These are phyloP conservation scores for Picathartes gymnocephalus DNA, from an alignment of 2,113 vertebrate species.

Conservation along the genomic window DNA sequence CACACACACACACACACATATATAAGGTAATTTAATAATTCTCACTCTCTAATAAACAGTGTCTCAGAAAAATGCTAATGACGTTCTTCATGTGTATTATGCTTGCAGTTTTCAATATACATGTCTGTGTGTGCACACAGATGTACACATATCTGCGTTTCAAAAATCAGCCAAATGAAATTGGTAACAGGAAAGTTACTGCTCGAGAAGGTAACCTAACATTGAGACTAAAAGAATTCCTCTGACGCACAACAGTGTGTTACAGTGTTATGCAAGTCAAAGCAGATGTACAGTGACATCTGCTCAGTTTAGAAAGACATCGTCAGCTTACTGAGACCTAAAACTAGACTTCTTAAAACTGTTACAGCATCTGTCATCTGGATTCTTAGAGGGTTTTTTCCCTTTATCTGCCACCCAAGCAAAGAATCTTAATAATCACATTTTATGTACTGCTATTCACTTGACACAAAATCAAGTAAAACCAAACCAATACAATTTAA, in stretches of 20 bases:
- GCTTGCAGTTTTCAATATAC: not conserved
- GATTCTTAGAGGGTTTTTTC: not conserved
- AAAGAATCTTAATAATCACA: not conserved
- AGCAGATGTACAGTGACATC: not conserved
- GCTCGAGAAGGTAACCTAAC: not conserved
- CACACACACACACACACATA: not conserved
- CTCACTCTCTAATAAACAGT: not conserved
- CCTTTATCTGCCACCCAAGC: not conserved
- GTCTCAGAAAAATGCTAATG: not conserved
- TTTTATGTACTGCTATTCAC: not conserved
- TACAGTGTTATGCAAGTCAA: not conserved
- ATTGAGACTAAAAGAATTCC: not conserved
- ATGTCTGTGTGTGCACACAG: not conserved
- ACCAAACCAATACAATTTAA: not conserved
- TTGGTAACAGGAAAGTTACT: not conserved
- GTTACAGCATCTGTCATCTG: not conserved
- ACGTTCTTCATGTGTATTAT: not conserved
- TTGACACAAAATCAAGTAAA: not conserved
- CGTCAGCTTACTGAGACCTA: not conserved
- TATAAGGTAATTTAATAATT: not conserved
- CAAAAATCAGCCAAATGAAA: not conserved
- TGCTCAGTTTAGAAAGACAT: constrained; percentile 16
- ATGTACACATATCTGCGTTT: not conserved
- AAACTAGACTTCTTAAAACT: constrained; percentile 17
- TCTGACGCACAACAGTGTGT: not conserved